Percentiles rank a stretch among this genome's conserved stretches.
Evolutionary conservation across 2,797 vertebrate genomes (phyloP).

Genomic region (Tragelaphus eurycerus): DNA sequence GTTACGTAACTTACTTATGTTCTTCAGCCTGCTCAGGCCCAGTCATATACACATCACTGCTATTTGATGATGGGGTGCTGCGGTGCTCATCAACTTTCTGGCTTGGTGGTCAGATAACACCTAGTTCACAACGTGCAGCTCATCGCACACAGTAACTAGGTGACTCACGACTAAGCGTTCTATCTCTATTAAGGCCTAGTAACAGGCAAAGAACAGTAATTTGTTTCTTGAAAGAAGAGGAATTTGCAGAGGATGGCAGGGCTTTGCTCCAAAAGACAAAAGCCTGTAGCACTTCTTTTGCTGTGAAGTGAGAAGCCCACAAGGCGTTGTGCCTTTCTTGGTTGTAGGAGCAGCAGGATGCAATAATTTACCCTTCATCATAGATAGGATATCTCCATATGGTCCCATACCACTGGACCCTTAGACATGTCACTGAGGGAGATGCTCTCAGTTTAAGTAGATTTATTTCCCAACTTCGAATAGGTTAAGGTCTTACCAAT

Average conservation of each 20-base stretch:
- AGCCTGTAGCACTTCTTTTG: not conserved
- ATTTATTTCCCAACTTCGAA: not conserved
- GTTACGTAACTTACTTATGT: not conserved
- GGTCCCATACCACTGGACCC: not conserved
- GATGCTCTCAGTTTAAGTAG: not conserved
- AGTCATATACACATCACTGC: not conserved
- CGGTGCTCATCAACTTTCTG: not conserved
- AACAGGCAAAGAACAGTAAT: not conserved
- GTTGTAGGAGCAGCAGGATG: not conserved
- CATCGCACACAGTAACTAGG: not conserved
- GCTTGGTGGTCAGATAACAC: not conserved
- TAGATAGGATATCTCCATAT: not conserved
- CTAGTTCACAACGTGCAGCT: not conserved
- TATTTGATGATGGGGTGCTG: not conserved
- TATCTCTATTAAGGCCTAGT: not conserved
- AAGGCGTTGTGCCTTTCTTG: not conserved
- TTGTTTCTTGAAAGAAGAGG: not conserved
- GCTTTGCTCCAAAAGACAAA: not conserved
- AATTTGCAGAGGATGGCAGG: not conserved
- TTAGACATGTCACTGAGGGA: not conserved
- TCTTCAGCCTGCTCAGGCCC: not conserved
- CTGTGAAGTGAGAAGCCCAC: not conserved
- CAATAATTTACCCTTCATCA: not conserved
- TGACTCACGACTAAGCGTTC: not conserved
- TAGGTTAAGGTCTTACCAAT: not conserved